Base-by-base conservation (phyloP, 2,113 vertebrate genomes). In the Aspiorhynchus laticeps region DNA sequence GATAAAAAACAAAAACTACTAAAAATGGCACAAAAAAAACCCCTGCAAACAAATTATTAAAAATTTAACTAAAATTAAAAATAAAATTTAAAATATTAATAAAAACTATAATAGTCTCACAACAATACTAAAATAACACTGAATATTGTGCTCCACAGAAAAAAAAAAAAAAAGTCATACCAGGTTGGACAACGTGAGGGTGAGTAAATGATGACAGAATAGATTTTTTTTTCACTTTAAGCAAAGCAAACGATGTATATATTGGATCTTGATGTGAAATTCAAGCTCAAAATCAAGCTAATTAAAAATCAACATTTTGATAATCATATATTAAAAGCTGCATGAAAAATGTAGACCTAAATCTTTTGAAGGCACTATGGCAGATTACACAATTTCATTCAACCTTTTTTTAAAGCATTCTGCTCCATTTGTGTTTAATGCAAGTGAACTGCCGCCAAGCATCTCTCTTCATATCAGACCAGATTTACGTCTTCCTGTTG, bases 381-480 rank as follows among this genome's bases (percentile, higher is more conserved):
- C 73, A 41, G 36, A 74, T 74, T 43, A 41, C 36, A 38, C 41
- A 69, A 46, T 8, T 69, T 31, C 63, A 67, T 48, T 69, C 33
- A 83, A 67, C 63, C 59, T 41, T 69, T 69, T 46, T 61, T 85
- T 33, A 80, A 80, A 61, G 53, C 78, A 80, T 59, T 59, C 78
- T 59, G 53, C 53, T 38, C 53, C 78, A 80, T 80, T 80, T 80
- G 78, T 80, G 78, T 80, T 80, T 38, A 38, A 80, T 61, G 21
- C 78, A 80, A 80, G 61, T 53, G 53, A 80, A 61, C 51, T 80
- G 19, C 53, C 7, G 53, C 78, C 78, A 61, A 80, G 53, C 53
- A 38, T 36, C 53, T 80, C 78, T 36, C 78, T 80, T 38, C 33
- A 61, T 59, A 59, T 80, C 28, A n/a, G 48, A 7, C 1, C 53